These are phyloP conservation scores for Kryptolebias ocellatus DNA, from an alignment of 2,797 vertebrate genomes.

Conservation along the genomic window DNA sequence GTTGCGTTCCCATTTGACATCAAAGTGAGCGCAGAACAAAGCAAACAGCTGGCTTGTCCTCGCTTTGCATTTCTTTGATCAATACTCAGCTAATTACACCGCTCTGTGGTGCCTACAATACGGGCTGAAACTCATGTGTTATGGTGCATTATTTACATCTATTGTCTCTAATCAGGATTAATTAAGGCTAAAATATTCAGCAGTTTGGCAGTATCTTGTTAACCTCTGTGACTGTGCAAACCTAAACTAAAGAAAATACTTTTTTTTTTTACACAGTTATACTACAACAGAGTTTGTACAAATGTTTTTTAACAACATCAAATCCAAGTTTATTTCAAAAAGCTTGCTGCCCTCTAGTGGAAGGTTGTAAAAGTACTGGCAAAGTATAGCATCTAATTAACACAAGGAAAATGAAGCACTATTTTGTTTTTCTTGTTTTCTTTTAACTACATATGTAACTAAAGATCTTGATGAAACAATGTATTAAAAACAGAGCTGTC, in stretches of 20 bases:
- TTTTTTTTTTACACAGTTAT: background rate
- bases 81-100: conserved; percentile 46
- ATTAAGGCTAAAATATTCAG: conserved; percentile 6
- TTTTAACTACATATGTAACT: too few species aligned
- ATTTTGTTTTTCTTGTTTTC: too few species aligned
- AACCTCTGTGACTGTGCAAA: background rate
- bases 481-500: too few species aligned
- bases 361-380: background rate
- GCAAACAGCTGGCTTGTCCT: conserved; percentile 57
- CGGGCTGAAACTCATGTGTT: conserved; percentile 35
- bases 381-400: too few species aligned
- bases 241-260: too few species aligned
- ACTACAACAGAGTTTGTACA: background rate
- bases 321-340: conserved; percentile 7
- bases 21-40: conserved; percentile 70
- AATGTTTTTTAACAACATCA: background rate
- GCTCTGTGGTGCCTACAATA: conserved; percentile 40
- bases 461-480: too few species aligned
- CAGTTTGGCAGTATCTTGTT: background rate
- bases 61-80: conserved; percentile 69
- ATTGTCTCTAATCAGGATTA: conserved; percentile 38
- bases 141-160: conserved; percentile 28
- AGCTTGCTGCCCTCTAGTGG: conserved; percentile 62
- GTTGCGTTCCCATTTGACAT: conserved; percentile 57
- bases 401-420: too few species aligned